phyloP scores from a whole-genome alignment of 1,140 invertebrate species.

The Chrysomallon squamiferum region DNA sequence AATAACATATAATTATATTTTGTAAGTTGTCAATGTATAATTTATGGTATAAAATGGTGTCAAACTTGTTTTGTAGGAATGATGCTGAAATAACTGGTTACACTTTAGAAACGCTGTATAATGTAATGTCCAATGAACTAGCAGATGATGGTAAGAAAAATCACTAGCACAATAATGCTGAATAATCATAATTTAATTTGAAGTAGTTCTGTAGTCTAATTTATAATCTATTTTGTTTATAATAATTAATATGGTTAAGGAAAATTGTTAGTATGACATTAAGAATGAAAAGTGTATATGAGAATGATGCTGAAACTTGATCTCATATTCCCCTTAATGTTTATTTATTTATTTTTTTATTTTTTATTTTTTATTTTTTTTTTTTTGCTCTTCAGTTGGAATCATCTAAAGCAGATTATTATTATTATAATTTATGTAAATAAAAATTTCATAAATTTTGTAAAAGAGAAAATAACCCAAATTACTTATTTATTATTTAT shows the following conservation, averaged over 20 bases:
- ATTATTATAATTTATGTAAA: neutral
- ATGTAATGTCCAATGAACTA: conserved; percentile 84
- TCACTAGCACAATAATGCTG: neutral
- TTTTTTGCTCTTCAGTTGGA: no score
- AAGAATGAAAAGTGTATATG: neutral
- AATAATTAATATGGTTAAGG: neutral
- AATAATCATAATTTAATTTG: neutral
- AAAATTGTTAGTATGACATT: neutral
- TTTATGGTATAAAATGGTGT: no score
- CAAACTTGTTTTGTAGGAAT: conserved; percentile 68
- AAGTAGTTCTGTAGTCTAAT: neutral
- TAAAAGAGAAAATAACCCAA: no score
- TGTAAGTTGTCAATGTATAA: no score
- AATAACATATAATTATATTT: no score
- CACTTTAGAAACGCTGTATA: conserved; percentile 89
- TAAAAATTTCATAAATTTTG: neutral
- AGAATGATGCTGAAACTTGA: neutral
- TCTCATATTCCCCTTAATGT: neutral
- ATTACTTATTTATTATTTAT: no score
- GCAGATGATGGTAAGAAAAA: conserved; percentile 65
- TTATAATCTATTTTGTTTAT: neutral
- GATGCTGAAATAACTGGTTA: conserved; percentile 93
- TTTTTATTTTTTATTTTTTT: no score
- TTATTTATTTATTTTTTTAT: neutral
- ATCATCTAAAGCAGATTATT: neutral